phyloP scores from a whole-genome alignment of 2,797 vertebrate genomes.

The Pteronotus mesoamericanus region DNA sequence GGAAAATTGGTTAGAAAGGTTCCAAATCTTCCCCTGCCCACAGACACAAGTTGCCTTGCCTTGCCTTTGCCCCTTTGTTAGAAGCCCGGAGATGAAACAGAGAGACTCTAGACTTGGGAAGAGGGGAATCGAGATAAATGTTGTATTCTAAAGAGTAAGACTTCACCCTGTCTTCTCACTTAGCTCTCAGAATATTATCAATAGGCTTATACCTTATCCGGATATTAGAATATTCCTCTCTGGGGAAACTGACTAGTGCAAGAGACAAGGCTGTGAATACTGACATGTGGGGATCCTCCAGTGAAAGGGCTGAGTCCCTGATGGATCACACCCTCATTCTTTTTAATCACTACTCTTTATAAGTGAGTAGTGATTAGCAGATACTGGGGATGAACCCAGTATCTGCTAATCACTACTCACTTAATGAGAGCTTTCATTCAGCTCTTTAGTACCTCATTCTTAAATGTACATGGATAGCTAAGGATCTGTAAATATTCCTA shows the following conservation, averaged over 20 bases:
- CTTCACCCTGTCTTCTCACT: not conserved
- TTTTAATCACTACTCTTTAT: no score
- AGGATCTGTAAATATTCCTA: conserved; percentile 17
- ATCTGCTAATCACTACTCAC: not conserved
- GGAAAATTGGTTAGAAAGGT: not conserved
- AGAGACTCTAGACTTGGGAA: not conserved
- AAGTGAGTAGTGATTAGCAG: no score
- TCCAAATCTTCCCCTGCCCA: not conserved
- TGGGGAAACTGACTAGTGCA: not conserved
- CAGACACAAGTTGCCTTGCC: not conserved
- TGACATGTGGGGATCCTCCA: not conserved
- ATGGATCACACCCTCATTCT: not conserved
- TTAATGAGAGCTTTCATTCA: not conserved
- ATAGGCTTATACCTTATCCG: not conserved
- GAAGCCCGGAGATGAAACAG: not conserved
- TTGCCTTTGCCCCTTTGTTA: not conserved
- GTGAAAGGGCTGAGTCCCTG: not conserved
- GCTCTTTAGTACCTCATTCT: not conserved
- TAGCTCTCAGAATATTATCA: not conserved
- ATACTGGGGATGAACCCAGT: not conserved
- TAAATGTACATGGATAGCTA: not conserved
- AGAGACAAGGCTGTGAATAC: not conserved
- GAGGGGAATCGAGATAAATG: not conserved
- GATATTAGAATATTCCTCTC: not conserved
- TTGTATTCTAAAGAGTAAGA: not conserved